Evolutionary conservation across 2,888 invertebrate genomes (phyloP).

Genomic region (Brachyopa scutellaris): DNA sequence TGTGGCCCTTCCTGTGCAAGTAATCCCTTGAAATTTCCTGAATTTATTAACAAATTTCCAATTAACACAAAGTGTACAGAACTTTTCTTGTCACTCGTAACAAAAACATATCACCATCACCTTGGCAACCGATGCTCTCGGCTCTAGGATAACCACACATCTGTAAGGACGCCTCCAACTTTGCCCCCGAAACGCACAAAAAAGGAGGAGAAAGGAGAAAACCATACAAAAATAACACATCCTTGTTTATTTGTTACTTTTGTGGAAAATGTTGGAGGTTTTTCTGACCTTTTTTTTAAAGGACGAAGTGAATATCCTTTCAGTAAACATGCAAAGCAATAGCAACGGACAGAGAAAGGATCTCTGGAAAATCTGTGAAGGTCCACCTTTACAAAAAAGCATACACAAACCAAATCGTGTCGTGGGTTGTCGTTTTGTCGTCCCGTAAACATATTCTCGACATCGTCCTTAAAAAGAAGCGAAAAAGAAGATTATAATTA

Average conservation of each 20-base stretch:
- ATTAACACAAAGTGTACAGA: constrained; percentile 51
- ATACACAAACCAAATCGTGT: constrained; percentile 5
- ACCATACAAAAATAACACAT: constrained; percentile 31
- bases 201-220: background rate
- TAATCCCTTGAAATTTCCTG: constrained; percentile 34
- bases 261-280: constrained; percentile 55
- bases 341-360: background rate
- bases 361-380: constrained; percentile 25
- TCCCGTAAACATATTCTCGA: no score
- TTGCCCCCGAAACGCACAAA: background rate
- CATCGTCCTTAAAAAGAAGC: constrained; percentile 18
- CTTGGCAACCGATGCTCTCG: background rate
- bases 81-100: constrained; percentile 1
- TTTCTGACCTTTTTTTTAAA: constrained; percentile 37
- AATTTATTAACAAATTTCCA: constrained; percentile 59
- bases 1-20: background rate
- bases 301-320: constrained; percentile 45
- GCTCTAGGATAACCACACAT: background rate
- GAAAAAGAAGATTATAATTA: constrained; percentile 44
- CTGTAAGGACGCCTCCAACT: constrained; percentile 15
- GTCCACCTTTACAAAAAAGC: constrained; percentile 20
- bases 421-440: constrained; percentile 6
- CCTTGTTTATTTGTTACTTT: constrained; percentile 59
- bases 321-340: constrained; percentile 4
- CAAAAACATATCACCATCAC: constrained; percentile 15